phyloP scores from a whole-genome alignment of 1,140 invertebrate genomes.

The Solen grandis region DNA sequence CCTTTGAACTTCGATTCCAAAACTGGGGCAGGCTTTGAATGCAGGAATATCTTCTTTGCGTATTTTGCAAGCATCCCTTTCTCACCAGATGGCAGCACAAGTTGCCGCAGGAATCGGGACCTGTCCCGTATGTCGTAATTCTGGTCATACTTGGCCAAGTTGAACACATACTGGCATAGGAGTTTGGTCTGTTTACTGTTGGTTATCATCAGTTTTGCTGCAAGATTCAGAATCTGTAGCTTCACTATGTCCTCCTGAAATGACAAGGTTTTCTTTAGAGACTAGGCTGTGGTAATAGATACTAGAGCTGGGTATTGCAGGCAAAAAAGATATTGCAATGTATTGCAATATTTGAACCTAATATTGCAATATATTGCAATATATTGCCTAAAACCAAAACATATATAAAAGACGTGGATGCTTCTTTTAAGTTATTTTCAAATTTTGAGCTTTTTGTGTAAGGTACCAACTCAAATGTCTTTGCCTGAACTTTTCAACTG shows the following conservation, averaged over 20 bases:
- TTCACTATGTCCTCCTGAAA: conserved; percentile 95
- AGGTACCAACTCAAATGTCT: too few species aligned
- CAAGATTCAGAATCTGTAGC: conserved; percentile 96
- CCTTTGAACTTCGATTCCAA: conserved; percentile 87
- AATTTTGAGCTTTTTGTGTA: too few species aligned
- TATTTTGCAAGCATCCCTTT: conserved; percentile 84
- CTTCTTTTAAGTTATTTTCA: too few species aligned
- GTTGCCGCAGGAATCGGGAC: conserved; percentile 91
- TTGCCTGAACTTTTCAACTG: too few species aligned
- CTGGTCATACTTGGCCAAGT: conserved; percentile 97
- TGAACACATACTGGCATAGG: conserved; percentile 96
- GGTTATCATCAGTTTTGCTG: conserved; percentile 95
- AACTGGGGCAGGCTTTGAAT: conserved; percentile 95
- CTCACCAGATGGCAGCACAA: conserved; percentile 83
- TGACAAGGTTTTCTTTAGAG: background rate
- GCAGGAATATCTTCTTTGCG: conserved; percentile 93
- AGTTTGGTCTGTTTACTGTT: conserved; percentile 93
- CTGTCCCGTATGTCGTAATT: conserved; percentile 99
- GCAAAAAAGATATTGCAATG: too few species aligned
- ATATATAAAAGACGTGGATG: too few species aligned
- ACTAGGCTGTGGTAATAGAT: background rate
- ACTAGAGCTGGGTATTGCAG: background rate
- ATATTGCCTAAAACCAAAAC: too few species aligned
- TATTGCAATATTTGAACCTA: too few species aligned
- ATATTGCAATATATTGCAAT: too few species aligned